Base-by-base conservation (phyloP, 2,113 vertebrate species). In the Colius striatus region DNA sequence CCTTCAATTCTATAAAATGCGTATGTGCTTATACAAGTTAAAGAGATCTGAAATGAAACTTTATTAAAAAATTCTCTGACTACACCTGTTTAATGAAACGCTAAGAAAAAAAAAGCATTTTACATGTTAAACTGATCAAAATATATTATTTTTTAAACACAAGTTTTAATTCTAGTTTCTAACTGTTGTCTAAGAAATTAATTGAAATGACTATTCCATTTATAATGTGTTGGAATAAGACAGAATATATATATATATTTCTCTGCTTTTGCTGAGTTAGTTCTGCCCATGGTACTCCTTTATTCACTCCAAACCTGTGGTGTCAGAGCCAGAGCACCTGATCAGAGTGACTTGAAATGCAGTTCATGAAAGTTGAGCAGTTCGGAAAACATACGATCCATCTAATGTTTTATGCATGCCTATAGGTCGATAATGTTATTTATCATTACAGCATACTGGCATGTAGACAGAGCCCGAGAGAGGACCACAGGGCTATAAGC, bases 351-450 rank as follows among this genome's bases (percentile, higher is more conserved):
- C 65, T 93, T 96, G 68, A 90, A 87, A 94, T 90, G 78, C 83
- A 89, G 73, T 95, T 87, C 86, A 67, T 90, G 88, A 70, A 93
- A 90, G 85, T 62, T 70, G 90, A 90, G 51, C 72, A 74, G 67
- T 74, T 51, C 2, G 0, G 80, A 92, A 93, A 93, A 92, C 48
- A 84, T 43, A 70, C 5, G 0, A 90, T 90, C 83, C 51, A 93
- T 90, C 92, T 95, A 88, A 96, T 93, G 90, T 93, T 97, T 97
- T 94, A 96, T 97, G 89, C 76, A 95, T 96, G 63, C 27, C 38
- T 45, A n/a, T 55, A 81, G 76, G 86, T 95, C 90, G n/a, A 96
- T 95, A 92, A 86, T 77, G 75, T 85, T 94, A 92, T 96, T 95
- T 95, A 93, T 96, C 94, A 96, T 97, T 95, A 93, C 60, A 96